Conservation (phyloP, 2,113 vertebrate species). For the Barbus barbus region DNA sequence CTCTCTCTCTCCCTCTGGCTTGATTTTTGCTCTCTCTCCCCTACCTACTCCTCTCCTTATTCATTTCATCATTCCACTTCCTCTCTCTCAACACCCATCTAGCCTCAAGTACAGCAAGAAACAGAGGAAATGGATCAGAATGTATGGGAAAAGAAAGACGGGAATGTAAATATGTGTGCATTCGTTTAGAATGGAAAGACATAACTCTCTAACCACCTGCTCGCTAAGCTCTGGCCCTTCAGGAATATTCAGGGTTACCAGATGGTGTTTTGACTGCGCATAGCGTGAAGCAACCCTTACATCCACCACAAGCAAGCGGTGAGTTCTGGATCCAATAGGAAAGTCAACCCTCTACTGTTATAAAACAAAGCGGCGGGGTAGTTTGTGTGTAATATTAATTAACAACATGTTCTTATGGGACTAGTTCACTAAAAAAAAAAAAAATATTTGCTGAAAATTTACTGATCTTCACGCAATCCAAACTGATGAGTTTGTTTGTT, state of each 20-base stretch:
- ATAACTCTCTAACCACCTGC: conserved; percentile 26
- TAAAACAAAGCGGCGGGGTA: background rate
- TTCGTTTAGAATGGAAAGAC: background rate
- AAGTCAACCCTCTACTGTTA: background rate
- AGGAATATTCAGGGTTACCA: conserved; percentile 34
- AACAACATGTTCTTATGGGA: background rate
- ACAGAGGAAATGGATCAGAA: conserved; percentile 3
- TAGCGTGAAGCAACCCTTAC: conserved; percentile 40
- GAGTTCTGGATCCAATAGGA: background rate
- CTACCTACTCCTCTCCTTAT: background rate
- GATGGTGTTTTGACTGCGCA: conserved; percentile 47
- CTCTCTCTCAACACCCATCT: background rate
- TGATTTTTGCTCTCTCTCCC: background rate
- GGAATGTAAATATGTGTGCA: background rate
- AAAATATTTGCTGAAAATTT: background rate
- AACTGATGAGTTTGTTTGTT: background rate
- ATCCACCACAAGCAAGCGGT: conserved; percentile 31
- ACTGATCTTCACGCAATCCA: background rate
- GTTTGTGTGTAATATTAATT: background rate
- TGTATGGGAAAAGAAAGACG: background rate
- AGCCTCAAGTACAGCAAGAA: conserved; percentile 14
- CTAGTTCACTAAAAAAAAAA: background rate
- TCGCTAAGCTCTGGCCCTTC: conserved; percentile 19
- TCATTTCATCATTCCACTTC: background rate
- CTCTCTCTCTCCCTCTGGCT: conserved; percentile 13